Evolutionary conservation across 1,140 invertebrate genomes (phyloP), one percentile per base, ranked within the genome.

Genomic region (Neomicropteryx cornuta): DNA sequence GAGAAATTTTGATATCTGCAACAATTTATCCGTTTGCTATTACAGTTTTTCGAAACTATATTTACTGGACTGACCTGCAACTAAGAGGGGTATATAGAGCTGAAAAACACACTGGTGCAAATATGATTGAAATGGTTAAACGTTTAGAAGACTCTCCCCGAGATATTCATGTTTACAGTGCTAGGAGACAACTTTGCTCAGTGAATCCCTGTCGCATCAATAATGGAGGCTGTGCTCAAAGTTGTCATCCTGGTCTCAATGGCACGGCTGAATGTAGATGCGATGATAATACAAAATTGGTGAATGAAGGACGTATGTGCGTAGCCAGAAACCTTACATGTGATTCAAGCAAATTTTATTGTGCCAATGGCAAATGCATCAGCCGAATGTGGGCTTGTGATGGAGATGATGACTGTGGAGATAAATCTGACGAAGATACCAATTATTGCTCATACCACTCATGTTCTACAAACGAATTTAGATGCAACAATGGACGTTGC

Each of bases 61-160:
- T 99, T 33, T 99, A 97, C 59, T 96, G 95, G 91, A 97, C 94
- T 1, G 96, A 99, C 62, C 71, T 97, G 22, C 92, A 94, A 55
- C 58, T 96, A 1, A 69, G 90, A 18, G 94, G 94, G 2, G 90
- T 99, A 0, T 98, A 95, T 52, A 67, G 94, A 36, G 94, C 94
- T 0, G 91, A 97, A 51, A 99, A 98, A 61, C 87, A 96, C 47
- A 97, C 94, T 0, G 95, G 96, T 4, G 86, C 85, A 2, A 86
- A 93, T 47, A 90, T 94, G 77, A 74, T 93, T 5, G 89, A 94
- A 56, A 83, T 99, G 70, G 90, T 95, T 0, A 89, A 91, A 56
- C 73, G 89, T 5, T 63, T 95, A 10, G 92, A 90, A 55, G 87
- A 92, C 56, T 88, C 83, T 2, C 87, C 92, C 2, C 68, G 91